Percentiles rank a stretch among this genome's conserved stretches.
These are phyloP conservation scores for Taenioides sp. DNA, from an alignment of 2,797 vertebrate genomes.

Conservation along the genomic window DNA sequence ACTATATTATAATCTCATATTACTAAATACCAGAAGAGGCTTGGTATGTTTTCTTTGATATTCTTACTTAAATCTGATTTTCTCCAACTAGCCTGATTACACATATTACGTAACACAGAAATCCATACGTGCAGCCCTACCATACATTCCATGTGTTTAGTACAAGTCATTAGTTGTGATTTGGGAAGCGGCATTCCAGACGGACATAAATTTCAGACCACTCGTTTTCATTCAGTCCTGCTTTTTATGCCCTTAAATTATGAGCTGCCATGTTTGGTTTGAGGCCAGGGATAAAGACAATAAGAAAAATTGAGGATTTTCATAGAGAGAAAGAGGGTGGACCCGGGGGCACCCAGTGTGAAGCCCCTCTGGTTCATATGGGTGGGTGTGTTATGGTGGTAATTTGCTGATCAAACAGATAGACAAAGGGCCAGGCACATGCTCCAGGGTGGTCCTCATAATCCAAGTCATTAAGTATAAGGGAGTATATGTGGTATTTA, in stretches of 20 bases:
- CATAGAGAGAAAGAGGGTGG: not conserved
- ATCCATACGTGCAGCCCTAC: not conserved
- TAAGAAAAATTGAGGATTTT: constrained; percentile 6
- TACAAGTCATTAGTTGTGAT: not conserved
- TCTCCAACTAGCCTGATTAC: not conserved
- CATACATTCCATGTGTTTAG: not conserved
- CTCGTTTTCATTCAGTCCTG: constrained; percentile 16
- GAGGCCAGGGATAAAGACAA: constrained; percentile 11
- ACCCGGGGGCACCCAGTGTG: constrained; percentile 13
- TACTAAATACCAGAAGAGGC: too few relatives aligned
- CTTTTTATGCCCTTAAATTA: constrained; percentile 37
- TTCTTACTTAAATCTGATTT: not conserved
- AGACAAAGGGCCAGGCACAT: constrained; percentile 41
- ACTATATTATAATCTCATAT: too few relatives aligned
- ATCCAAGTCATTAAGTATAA: constrained; percentile 52
- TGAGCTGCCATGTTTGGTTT: constrained; percentile 19
- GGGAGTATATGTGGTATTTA: constrained; percentile 27
- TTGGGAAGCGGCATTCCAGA: not conserved
- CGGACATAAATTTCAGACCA: constrained; percentile 28
- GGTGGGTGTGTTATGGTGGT: constrained; percentile 28
- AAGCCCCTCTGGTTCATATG: constrained; percentile 13
- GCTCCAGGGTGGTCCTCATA: constrained; percentile 49
- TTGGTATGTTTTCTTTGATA: too few relatives aligned
- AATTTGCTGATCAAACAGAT: constrained; percentile 72
- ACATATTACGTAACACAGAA: not conserved